A percentile compares a stretch with the other conserved stretches of the same genome.
These are phyloP conservation scores for Anser cygnoides DNA, from an alignment of 2,113 vertebrate species.

Conservation along the genomic window DNA sequence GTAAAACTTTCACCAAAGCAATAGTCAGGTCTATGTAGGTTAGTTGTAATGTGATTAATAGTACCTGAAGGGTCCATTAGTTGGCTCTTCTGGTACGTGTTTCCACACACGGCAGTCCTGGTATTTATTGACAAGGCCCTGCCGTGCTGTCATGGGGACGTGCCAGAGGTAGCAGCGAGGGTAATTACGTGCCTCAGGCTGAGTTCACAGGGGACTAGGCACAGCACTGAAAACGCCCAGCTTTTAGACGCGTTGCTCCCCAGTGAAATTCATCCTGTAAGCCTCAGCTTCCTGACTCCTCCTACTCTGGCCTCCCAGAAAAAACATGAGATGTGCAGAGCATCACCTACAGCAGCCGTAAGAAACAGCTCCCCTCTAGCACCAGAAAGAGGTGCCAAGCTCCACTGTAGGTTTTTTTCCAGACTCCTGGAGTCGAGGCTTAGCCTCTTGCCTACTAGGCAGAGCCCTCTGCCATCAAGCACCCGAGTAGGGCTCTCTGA, in stretches of 20 bases:
- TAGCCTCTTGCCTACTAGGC: not conserved
- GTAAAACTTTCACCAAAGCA: not conserved
- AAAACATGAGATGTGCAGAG: not conserved
- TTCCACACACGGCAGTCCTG: not conserved
- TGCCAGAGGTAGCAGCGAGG: constrained; percentile 14
- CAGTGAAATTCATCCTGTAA: not conserved
- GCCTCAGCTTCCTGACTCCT: not conserved
- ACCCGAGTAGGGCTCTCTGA: not conserved
- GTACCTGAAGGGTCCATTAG: not conserved
- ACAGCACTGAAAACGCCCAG: not conserved
- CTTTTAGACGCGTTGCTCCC: not conserved
- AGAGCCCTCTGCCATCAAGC: not conserved
- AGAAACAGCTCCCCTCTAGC: not conserved
- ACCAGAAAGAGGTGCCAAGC: not conserved
- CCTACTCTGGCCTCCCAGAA: not conserved
- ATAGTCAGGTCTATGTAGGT: not conserved
- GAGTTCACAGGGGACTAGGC: not conserved
- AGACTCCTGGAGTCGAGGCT: not conserved
- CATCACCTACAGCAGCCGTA: not conserved
- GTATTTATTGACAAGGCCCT: not conserved
- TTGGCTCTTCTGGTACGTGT: not conserved
- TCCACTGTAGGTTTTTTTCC: not conserved
- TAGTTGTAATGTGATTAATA: not conserved
- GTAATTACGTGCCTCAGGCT: not conserved
- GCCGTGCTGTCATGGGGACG: not conserved